A percentile compares a stretch with the other conserved stretches of the same genome.
These are phyloP conservation scores for Mnemiopsis leidyi DNA, from an alignment of 37 sponge, comb jelly and placozoan species.

Conservation along the genomic window DNA sequence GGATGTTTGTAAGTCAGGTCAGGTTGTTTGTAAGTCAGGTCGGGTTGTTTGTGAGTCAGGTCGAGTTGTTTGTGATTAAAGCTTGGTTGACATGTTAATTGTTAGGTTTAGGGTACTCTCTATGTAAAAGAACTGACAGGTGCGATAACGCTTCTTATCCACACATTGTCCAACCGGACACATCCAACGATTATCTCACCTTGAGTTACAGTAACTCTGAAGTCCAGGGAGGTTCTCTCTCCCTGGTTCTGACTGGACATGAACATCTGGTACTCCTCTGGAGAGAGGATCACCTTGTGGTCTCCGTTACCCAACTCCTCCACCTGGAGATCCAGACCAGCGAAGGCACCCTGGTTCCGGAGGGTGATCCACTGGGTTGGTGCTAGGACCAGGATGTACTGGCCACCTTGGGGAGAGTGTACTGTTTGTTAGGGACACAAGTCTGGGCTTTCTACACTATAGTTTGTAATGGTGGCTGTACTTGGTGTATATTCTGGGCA, in stretches of 20 bases:
- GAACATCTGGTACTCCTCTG: slow-evolving; percentile 39
- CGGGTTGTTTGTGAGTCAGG: too few relatives aligned
- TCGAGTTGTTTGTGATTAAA: too few relatives aligned
- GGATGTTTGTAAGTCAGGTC: too few relatives aligned
- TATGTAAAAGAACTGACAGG: too few relatives aligned
- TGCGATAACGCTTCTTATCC: too few relatives aligned
- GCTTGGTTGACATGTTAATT: too few relatives aligned
- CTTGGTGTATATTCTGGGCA: too few relatives aligned
- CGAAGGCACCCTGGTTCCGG: slow-evolving; percentile 53
- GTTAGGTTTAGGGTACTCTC: too few relatives aligned
- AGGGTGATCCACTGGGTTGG: slow-evolving; percentile 17
- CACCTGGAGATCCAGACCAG: slow-evolving; percentile 21
- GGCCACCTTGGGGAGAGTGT: neutral
- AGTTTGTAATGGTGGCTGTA: too few relatives aligned
- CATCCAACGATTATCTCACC: neutral
- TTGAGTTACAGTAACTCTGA: slow-evolving; percentile 30
- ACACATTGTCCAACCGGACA: too few relatives aligned
- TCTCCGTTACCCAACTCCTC: slow-evolving; percentile 29
- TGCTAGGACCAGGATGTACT: slow-evolving; percentile 16
- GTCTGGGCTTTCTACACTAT: too few relatives aligned
- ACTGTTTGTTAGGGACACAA: neutral
- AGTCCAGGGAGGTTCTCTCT: neutral
- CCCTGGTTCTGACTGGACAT: neutral
- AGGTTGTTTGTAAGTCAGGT: too few relatives aligned
- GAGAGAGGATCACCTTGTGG: slow-evolving; percentile 42